Percentiles rank a stretch among this genome's conserved stretches.
Conservation (phyloP, 37 sponge, comb jelly and placozoan species). For the Mnemiopsis leidyi region DNA sequence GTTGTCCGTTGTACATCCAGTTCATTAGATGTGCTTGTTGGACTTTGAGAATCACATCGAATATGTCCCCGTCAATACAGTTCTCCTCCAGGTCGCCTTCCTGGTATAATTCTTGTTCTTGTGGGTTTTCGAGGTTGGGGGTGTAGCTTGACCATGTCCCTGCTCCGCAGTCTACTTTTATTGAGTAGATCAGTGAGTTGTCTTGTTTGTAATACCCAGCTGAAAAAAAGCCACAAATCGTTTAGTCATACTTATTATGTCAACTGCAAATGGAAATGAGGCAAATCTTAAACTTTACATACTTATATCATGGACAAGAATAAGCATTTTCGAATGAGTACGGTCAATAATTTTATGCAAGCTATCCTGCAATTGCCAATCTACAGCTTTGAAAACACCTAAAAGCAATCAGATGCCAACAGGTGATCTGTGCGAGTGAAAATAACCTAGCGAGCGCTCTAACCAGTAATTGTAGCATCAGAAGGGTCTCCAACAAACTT, state of each 20-base stretch:
- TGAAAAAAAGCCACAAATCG: too few species aligned
- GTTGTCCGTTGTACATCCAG: not conserved
- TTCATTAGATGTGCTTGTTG: not conserved
- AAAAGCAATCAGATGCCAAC: too few species aligned
- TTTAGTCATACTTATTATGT: too few species aligned
- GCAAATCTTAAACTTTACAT: too few species aligned
- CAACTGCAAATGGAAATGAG: too few species aligned
- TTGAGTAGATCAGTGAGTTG: not conserved
- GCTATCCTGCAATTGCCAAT: too few species aligned
- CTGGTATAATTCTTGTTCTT: not conserved
- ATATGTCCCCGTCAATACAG: not conserved
- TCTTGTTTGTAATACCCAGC: not conserved
- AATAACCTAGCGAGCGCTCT: too few species aligned
- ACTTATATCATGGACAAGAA: too few species aligned
- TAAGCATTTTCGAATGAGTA: too few species aligned
- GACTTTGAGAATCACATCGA: not conserved
- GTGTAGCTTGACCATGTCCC: not conserved
- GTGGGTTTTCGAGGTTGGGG: not conserved
- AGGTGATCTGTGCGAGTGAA: too few species aligned
- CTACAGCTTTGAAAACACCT: too few species aligned
- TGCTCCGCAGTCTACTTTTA: not conserved
- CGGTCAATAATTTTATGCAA: too few species aligned
- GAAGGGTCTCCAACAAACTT: not conserved
- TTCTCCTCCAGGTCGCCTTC: not conserved
- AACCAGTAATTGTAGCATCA: not conserved